Evolutionary conservation across 1,140 invertebrate species (phyloP).

Genomic region (Drosophila sturtevanti): DNA sequence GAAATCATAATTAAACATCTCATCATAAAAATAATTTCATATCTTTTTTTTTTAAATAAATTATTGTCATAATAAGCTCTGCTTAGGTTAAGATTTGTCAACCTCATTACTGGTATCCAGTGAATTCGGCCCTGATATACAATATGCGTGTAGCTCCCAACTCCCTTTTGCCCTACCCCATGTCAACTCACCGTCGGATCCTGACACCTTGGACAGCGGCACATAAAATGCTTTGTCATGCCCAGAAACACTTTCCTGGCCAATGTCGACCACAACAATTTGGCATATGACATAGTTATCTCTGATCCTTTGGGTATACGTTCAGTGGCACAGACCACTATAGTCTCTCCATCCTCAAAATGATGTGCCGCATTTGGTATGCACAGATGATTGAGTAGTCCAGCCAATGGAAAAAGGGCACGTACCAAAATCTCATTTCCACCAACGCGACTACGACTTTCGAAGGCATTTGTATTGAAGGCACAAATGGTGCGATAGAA

Average conservation of each 20-base stretch:
- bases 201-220: slow-evolving; percentile 87
- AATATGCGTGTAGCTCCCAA: neutral
- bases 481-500: slow-evolving; percentile 84
- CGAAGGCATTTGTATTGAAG: slow-evolving; percentile 90
- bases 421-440: slow-evolving; percentile 84
- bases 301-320: slow-evolving; percentile 87
- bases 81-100: no score
- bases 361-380: slow-evolving; percentile 88
- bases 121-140: neutral
- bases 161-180: neutral
- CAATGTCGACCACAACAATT: slow-evolving; percentile 88
- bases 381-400: slow-evolving; percentile 90
- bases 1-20: no score
- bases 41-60: no score
- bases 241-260: slow-evolving; percentile 86
- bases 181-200: slow-evolving; percentile 86
- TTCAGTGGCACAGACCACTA: slow-evolving; percentile 86
- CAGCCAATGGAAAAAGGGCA: slow-evolving; percentile 89
- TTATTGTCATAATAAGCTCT: no score
- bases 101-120: no score
- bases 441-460: slow-evolving; percentile 85
- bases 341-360: slow-evolving; percentile 85
- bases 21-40: no score
- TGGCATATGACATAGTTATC: slow-evolving; percentile 89
- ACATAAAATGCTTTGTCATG: slow-evolving; percentile 90